Percentiles rank a stretch among this genome's conserved stretches.
phyloP scores from a whole-genome alignment of 2,113 vertebrate genomes.

The Perognathus longimembris region DNA sequence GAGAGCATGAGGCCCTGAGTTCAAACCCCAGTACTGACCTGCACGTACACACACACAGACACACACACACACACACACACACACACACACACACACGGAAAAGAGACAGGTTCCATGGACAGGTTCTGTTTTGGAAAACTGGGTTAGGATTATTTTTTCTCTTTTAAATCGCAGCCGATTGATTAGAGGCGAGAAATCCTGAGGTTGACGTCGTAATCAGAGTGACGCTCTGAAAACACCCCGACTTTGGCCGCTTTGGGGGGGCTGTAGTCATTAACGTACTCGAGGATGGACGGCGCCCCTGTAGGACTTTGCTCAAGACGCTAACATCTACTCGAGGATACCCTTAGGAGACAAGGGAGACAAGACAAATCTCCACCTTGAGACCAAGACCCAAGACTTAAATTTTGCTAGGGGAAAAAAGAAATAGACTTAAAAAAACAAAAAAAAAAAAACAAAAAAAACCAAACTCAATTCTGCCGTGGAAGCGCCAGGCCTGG shows the following conservation, averaged over 20 bases:
- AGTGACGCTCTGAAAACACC: constrained; percentile 17
- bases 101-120: background rate
- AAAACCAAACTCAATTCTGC: too few species aligned
- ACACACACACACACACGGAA: too few species aligned
- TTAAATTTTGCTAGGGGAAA: background rate
- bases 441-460: too few species aligned
- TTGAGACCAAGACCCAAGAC: constrained; percentile 31
- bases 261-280: background rate
- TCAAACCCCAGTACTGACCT: too few species aligned
- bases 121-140: background rate
- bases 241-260: too few species aligned
- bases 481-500: background rate
- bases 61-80: too few species aligned
- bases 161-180: background rate
- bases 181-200: background rate
- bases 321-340: background rate
- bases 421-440: background rate
- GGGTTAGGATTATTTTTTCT: too few species aligned
- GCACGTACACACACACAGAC: too few species aligned
- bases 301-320: constrained; percentile 2
- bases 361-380: background rate
- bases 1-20: too few species aligned
- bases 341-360: background rate
- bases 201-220: background rate
- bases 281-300: background rate